Conservation (phyloP, 2,888 invertebrate species). For the Junonia oenone region DNA sequence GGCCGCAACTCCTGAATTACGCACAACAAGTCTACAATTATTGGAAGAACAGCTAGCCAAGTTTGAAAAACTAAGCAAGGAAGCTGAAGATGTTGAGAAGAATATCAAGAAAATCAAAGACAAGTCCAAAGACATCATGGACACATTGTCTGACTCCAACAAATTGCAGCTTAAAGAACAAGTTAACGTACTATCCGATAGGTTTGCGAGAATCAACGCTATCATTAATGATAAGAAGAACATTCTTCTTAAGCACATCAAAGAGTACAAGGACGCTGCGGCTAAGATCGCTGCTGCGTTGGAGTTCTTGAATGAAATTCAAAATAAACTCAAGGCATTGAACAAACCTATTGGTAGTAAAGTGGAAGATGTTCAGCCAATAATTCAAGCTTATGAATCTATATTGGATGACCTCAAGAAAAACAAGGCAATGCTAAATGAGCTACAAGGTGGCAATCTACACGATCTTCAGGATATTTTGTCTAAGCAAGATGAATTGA, state of each 20-base stretch:
- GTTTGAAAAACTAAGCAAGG: conserved; percentile 88
- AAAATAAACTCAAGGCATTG: conserved; percentile 88
- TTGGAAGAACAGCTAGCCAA: conserved; percentile 93
- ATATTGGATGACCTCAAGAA: conserved; percentile 88
- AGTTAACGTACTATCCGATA: conserved; percentile 87
- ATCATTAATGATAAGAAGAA: conserved; percentile 88
- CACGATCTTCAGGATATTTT: conserved; percentile 89
- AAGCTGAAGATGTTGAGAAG: conserved; percentile 84
- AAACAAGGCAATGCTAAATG: conserved; percentile 87
- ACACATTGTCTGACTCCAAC: conserved; percentile 91
- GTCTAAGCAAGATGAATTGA: conserved; percentile 91
- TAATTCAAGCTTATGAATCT: conserved; percentile 87
- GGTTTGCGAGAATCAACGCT: conserved; percentile 85
- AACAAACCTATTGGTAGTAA: conserved; percentile 92
- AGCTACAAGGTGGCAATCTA: conserved; percentile 86
- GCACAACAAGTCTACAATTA: conserved; percentile 88
- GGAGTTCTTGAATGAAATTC: conserved; percentile 89
- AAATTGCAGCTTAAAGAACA: conserved; percentile 90
- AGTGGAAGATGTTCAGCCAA: conserved; percentile 93
- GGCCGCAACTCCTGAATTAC: conserved; percentile 88
- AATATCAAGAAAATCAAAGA: conserved; percentile 87
- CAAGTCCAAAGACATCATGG: conserved; percentile 88
- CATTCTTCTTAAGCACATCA: conserved; percentile 87
- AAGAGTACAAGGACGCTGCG: conserved; percentile 89
- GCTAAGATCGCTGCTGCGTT: conserved; percentile 88